Conservation (phyloP, 2,888 invertebrate genomes). For the Epinotia demarniana region DNA sequence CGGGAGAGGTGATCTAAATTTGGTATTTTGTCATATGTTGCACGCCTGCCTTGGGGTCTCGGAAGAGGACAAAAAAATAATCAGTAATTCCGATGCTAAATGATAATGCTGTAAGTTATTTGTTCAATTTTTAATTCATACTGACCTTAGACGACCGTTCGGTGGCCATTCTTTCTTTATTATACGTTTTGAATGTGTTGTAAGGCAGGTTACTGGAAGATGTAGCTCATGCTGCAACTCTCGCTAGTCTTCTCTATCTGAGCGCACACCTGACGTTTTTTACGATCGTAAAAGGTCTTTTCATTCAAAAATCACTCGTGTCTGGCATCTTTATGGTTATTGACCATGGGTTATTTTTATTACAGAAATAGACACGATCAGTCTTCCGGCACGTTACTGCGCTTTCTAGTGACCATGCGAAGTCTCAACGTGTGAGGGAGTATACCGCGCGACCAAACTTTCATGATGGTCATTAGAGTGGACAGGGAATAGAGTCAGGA, state of each 20-base stretch:
- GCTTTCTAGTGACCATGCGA: constrained; percentile 75
- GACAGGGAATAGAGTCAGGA: constrained; percentile 76
- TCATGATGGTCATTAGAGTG: constrained; percentile 74
- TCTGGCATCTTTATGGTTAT: constrained; percentile 45
- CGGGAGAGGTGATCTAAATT: constrained; percentile 64
- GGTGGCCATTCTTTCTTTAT: constrained; percentile 27
- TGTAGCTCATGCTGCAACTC: constrained; percentile 34
- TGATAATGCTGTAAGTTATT: constrained; percentile 82
- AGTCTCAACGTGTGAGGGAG: constrained; percentile 68
- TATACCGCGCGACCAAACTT: constrained; percentile 58
- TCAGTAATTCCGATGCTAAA: constrained; percentile 77
- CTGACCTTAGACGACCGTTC: constrained; percentile 25
- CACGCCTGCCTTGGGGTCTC: constrained; percentile 83
- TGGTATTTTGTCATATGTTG: constrained; percentile 81
- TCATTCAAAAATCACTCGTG: constrained; percentile 25
- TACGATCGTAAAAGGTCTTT: constrained; percentile 9
- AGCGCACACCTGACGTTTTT: constrained; percentile 7
- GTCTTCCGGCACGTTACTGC: constrained; percentile 75
- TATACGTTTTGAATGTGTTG: constrained; percentile 19
- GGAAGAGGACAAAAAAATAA: constrained; percentile 81
- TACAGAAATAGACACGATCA: constrained; percentile 80
- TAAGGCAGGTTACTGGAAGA: constrained; percentile 39
- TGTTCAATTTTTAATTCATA: constrained; percentile 54
- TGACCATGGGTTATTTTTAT: constrained; percentile 60
- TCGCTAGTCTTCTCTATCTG: constrained; percentile 30